A percentile compares a stretch with the other conserved stretches of the same genome.
Evolutionary conservation across 35 echinoderm and acorn worm genomes (phyloP).

Genomic region (Lytechinus variegatus): DNA sequence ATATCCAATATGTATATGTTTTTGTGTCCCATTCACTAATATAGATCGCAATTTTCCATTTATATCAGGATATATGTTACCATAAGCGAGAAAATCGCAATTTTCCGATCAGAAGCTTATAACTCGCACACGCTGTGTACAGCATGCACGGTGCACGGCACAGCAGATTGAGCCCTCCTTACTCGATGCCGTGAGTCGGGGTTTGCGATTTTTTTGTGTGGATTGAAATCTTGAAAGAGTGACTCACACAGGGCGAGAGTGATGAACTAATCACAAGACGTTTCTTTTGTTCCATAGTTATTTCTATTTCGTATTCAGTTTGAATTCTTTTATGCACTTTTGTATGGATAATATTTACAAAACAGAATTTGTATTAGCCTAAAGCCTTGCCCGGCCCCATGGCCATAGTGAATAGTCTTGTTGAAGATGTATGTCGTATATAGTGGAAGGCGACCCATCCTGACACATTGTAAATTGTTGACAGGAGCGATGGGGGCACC

Average conservation of each 20-base stretch:
- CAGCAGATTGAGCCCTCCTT: not conserved
- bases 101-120: slow-evolving; percentile 53
- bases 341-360: too few relatives aligned
- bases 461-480: too few relatives aligned
- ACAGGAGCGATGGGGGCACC: too few relatives aligned
- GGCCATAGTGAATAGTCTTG: too few relatives aligned
- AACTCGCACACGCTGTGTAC: slow-evolving; percentile 32
- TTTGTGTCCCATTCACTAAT: slow-evolving; percentile 6
- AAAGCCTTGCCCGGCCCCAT: too few relatives aligned
- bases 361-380: too few relatives aligned
- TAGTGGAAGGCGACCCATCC: too few relatives aligned
- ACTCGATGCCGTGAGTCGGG: not conserved
- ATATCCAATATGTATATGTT: slow-evolving; percentile 20
- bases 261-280: slow-evolving; percentile 11
- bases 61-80: not conserved
- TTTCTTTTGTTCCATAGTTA: not conserved
- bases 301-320: too few relatives aligned
- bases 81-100: slow-evolving; percentile 7
- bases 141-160: slow-evolving; percentile 15
- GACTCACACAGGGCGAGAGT: not conserved
- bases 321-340: too few relatives aligned
- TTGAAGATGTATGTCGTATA: too few relatives aligned
- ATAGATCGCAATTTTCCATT: not conserved
- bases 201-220: not conserved
- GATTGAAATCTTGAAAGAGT: slow-evolving; percentile 19